A percentile compares a stretch with the other conserved stretches of the same genome.
Evolutionary conservation across 37 sponge, comb jelly and placozoan species (phyloP).

Genomic region (Axinella damicornis): DNA sequence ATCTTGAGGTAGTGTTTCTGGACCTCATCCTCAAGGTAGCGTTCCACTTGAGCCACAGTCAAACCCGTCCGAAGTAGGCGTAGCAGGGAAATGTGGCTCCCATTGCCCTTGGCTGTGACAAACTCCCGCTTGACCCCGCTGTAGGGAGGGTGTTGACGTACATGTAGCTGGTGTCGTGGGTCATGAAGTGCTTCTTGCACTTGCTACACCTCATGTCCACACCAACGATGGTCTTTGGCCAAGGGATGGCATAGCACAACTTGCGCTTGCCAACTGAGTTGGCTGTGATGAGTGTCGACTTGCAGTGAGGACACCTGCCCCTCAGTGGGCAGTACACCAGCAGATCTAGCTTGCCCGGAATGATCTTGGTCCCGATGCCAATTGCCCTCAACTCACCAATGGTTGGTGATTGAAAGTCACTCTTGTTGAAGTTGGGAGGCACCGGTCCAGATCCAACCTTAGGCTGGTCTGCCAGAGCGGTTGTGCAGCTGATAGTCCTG

Average conservation of each 20-base stretch:
- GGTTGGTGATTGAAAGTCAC: constrained; percentile 18
- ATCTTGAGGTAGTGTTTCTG: constrained; percentile 45
- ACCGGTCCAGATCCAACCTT: constrained; percentile 36
- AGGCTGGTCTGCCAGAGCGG: neutral
- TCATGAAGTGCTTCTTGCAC: constrained; percentile 40
- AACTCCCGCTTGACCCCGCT: constrained; percentile 39
- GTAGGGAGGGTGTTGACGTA: constrained; percentile 55
- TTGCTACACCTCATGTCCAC: constrained; percentile 48
- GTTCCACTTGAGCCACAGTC: constrained; percentile 35
- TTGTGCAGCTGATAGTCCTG: neutral
- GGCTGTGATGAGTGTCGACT: constrained; percentile 38
- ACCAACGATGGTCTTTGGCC: constrained; percentile 39
- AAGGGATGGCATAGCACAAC: constrained; percentile 43
- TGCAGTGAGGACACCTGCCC: constrained; percentile 55
- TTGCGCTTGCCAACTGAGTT: constrained; percentile 55
- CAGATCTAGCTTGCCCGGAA: constrained; percentile 44
- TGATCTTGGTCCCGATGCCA: constrained; percentile 29
- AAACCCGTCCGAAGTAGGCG: constrained; percentile 40
- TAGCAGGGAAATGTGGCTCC: constrained; percentile 45
- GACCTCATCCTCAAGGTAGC: constrained; percentile 38
- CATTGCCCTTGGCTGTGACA: constrained; percentile 44
- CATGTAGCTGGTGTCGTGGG: constrained; percentile 1
- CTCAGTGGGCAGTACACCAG: constrained; percentile 42
- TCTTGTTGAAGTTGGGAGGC: constrained; percentile 29
- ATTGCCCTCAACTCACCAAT: constrained; percentile 34